phyloP scores from a whole-genome alignment of 1,140 invertebrate species.

The Heliconius eleuchia region DNA sequence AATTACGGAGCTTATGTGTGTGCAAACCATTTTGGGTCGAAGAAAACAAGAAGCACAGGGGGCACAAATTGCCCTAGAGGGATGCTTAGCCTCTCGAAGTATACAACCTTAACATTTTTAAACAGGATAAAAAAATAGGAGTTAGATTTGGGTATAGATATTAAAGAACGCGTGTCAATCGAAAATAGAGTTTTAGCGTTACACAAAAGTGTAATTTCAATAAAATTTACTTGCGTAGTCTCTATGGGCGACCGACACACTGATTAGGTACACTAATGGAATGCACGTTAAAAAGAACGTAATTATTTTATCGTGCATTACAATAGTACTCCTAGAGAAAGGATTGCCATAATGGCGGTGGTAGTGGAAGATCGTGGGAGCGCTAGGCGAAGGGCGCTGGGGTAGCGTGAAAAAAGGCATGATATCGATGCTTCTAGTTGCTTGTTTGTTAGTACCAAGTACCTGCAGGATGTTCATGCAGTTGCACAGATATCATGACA shows the following conservation, averaged over 20 bases:
- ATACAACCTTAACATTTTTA: constrained; percentile 77
- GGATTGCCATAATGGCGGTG: constrained; percentile 64
- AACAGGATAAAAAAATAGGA: constrained; percentile 81
- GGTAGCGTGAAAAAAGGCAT: constrained; percentile 54
- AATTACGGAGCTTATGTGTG: constrained; percentile 18
- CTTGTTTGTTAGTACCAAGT: constrained; percentile 35
- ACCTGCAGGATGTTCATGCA: constrained; percentile 44
- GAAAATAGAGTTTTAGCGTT: constrained; percentile 36
- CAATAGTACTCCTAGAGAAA: constrained; percentile 51
- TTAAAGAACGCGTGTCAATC: constrained; percentile 51
- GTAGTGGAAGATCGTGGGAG: constrained; percentile 72
- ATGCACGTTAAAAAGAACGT: constrained; percentile 46
- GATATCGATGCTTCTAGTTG: constrained; percentile 46
- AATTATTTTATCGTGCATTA: constrained; percentile 50
- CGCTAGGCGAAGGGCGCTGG: constrained; percentile 72
- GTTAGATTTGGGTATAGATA: constrained; percentile 77
- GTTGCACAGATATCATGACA: constrained; percentile 44
- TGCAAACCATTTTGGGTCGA: constrained; percentile 35
- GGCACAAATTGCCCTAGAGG: constrained; percentile 62
- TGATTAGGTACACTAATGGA: constrained; percentile 52
- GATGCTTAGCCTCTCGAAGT: constrained; percentile 55
- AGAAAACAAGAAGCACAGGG: constrained; percentile 79
- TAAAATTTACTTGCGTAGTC: constrained; percentile 15
- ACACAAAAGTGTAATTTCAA: constrained; percentile 9
- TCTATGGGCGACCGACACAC: constrained; percentile 46